Conservation (phyloP, 1,140 invertebrate species). For the Camponotus pennsylvanicus region DNA sequence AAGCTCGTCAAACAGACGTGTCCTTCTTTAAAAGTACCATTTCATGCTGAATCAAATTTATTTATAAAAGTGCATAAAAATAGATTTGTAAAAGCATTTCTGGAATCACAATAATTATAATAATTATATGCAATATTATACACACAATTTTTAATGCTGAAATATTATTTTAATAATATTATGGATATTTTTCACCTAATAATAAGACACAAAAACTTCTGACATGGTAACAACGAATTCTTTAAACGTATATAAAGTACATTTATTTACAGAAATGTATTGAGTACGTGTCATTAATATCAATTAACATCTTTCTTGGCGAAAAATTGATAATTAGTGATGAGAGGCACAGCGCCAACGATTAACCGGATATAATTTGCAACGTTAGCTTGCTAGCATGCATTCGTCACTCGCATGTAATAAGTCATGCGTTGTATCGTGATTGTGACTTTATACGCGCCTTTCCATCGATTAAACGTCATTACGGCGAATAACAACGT, state of each 20-base stretch:
- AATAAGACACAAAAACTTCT: background rate
- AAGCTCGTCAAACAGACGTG: conserved; percentile 34
- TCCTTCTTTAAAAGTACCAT: conserved; percentile 24
- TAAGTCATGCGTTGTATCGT: conserved; percentile 49
- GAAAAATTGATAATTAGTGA: conserved; percentile 20
- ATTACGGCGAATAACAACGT: conserved; percentile 69
- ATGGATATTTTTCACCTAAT: no score
- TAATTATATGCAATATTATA: background rate
- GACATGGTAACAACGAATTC: background rate
- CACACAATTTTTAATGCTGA: no score
- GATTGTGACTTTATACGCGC: conserved; percentile 35
- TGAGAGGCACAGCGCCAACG: background rate
- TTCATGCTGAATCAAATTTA: conserved; percentile 40
- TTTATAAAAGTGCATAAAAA: conserved; percentile 7
- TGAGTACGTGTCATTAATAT: conserved; percentile 21
- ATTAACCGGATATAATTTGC: conserved; percentile 51
- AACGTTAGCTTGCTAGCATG: conserved; percentile 5
- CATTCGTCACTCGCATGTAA: conserved; percentile 42
- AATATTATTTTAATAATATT: conserved; percentile 8
- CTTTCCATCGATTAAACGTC: conserved; percentile 67
- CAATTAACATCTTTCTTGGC: conserved; percentile 4
- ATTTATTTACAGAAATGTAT: background rate
- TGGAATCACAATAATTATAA: background rate
- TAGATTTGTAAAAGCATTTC: background rate
- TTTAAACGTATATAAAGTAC: background rate